Evolutionary conservation across 2,113 vertebrate species (phyloP).

Genomic region (Verasper variegatus): DNA sequence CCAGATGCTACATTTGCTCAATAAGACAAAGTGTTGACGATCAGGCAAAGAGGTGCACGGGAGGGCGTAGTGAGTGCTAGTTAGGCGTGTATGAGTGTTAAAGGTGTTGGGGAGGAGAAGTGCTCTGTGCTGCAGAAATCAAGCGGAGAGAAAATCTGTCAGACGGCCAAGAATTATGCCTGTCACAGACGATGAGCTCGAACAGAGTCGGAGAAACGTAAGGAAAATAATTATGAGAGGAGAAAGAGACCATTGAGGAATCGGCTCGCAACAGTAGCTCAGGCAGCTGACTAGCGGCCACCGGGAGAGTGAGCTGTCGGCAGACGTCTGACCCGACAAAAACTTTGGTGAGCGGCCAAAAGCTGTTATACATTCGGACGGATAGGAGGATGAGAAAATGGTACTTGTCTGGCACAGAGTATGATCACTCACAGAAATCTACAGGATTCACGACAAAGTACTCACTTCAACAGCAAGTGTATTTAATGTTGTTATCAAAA

Average conservation of each 20-base stretch:
- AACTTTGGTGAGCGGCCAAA: not conserved
- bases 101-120: not conserved
- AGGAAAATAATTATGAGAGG: not conserved
- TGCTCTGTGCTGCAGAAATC: not conserved
- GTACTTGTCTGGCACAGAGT: not conserved
- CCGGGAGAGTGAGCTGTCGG: not conserved
- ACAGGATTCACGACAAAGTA: not conserved
- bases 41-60: not conserved
- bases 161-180: not conserved
- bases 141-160: not conserved
- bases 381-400: not conserved
- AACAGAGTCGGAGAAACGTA: not conserved
- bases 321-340: not conserved
- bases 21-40: not conserved
- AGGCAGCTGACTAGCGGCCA: not conserved
- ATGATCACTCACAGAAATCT: not conserved
- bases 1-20: not conserved
- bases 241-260: not conserved
- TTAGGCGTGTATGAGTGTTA: not conserved
- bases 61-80: not conserved
- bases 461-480: not conserved
- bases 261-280: not conserved
- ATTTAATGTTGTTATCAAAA: too few relatives aligned
- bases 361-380: not conserved
- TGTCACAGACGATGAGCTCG: not conserved